Conservation (phyloP, 2,797 vertebrate species). For the Nannoperca australis region DNA sequence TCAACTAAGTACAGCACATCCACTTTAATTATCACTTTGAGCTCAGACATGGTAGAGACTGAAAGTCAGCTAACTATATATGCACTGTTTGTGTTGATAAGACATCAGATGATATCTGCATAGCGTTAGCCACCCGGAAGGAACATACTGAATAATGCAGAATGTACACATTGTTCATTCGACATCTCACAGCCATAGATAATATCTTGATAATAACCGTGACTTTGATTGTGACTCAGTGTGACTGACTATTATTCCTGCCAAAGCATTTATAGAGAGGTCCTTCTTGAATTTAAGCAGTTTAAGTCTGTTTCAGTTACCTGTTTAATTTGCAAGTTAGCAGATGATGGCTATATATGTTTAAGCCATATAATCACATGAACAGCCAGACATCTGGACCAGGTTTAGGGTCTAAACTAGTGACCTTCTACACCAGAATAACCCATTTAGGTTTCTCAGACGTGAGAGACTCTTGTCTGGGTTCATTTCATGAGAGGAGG, state of each 20-base stretch:
- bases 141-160: neutral
- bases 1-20: conserved; percentile 6
- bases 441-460: neutral
- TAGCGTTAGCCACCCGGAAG: neutral
- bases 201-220: neutral
- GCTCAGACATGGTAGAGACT: neutral
- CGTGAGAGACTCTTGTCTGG: too few relatives aligned
- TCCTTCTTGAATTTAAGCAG: conserved; percentile 43
- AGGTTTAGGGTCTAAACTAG: neutral
- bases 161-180: neutral
- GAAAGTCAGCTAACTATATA: neutral
- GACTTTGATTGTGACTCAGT: neutral
- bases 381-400: neutral
- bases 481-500: neutral
- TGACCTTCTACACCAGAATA: neutral
- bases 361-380: conserved; percentile 27
- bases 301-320: conserved; percentile 32
- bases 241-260: conserved; percentile 13
- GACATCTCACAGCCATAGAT: too few relatives aligned
- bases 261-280: conserved; percentile 66
- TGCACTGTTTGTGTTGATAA: neutral
- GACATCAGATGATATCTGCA: neutral
- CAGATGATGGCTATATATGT: neutral
- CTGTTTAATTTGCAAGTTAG: conserved; percentile 7
- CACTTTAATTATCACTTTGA: neutral